Base-by-base conservation (phyloP, 2,888 invertebrate genomes). In the Rhingia campestris region DNA sequence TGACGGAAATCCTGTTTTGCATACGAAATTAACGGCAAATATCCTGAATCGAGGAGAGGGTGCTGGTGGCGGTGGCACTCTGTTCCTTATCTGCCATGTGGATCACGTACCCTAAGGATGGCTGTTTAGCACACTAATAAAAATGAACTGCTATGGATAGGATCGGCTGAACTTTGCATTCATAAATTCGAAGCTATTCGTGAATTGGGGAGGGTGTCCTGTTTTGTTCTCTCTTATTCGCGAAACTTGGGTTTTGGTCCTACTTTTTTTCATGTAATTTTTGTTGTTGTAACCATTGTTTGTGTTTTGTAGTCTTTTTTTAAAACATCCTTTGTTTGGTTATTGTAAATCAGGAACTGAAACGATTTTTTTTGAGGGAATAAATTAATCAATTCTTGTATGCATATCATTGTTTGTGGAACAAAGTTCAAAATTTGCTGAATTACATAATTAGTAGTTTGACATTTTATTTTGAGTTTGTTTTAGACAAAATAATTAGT, bases 41-140 rank as follows among this genome's bases (percentile, higher is more conserved):
- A 84, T 61, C 53, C 54, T 63, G 53, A 22, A 41, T 30, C 10
- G 37, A 73, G 61, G 66, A 32, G 58, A n/a, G 6, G 41, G 22
- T 22, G 39, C 35, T 22, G 9, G 45, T 14, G 43, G 32, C 6
- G 54, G 47, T 35, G n/a, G 14, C n/a, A 43, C 39, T 10, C 47
- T 9, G 9, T n/a, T 64, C 53, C 56, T 84, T 70, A 84, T 84
- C 74, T 47, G 35, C 80, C 53, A 84, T 84, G 80, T 75, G 80
- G 39, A 84, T 79, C 84, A 84, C 84, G 84, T 84, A 84, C 74
- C 73, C 47, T 58, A 69, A 75, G 84, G 80, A 79, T 74, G 80
- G 80, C 79, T 84, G 84, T 84, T 84, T 84, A 84, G 84, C 84
- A 84, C 84, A 84, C 84, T 84, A 84, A 84, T 84, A 84, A 84